Evolutionary conservation across 1,140 invertebrate genomes (phyloP), one percentile per base, ranked within the genome.

Genomic region (Drosophila willistoni): DNA sequence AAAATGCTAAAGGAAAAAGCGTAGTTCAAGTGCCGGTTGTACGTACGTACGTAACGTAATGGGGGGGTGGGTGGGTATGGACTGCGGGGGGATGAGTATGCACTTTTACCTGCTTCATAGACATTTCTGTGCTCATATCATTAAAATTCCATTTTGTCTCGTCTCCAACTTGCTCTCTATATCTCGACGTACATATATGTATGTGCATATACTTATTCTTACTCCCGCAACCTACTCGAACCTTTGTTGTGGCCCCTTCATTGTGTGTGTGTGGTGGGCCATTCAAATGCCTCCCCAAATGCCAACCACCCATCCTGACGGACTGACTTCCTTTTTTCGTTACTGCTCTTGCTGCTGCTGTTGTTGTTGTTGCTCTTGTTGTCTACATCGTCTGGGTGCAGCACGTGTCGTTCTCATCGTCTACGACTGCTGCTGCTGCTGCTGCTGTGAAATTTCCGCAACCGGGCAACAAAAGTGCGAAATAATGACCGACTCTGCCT

Each of bases 61-160:
- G 25, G 14, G 7, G 36, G 34, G 3, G 25, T 12, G 7, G 36
- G 34, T 12, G 6, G 4, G 14, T 0, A 36, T 17, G 39, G 10
- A 22, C 41, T 33, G 63, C 13, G 25, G 25, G 12, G 61, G 25
- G 0, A 29, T 10, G 59, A 17, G n/a, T 33, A 36, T 54, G 55
- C 68, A 61, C 36, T 79, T 73, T 80, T 54, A 73, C 66, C 65
- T 75, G 63, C 55, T 64, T 66, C 82, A 68, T 71, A 54, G 42
- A 73, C 39, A 39, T 56, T 57, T 56, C 55, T 60, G 42, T 65
- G 63, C 64, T 78, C 71, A 77, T 86, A 75, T 81, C 73, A 74
- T 79, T 84, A 84, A 79, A 89, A 82, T 82, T 73, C 69, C 79
- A 82, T 89, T 89, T 79, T 81, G 81, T 75, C 71, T 74, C 64